phyloP scores from a whole-genome alignment of 2,113 vertebrate species.

The Redunca redunca region DNA sequence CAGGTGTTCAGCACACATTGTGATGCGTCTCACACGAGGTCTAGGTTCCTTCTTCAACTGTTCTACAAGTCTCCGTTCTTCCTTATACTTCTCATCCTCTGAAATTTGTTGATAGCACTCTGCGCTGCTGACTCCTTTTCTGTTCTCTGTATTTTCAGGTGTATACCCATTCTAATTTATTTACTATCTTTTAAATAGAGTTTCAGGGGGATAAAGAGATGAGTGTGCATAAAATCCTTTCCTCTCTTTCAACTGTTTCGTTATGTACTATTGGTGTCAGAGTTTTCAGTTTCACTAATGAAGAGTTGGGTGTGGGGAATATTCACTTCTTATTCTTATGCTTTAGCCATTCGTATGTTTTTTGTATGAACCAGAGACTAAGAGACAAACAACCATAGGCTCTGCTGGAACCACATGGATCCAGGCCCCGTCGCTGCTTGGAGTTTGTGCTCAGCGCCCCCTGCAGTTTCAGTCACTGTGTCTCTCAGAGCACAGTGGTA shows the following conservation, averaged over 20 bases:
- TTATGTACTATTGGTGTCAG: neutral
- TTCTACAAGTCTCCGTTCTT: neutral
- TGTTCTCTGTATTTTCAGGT: neutral
- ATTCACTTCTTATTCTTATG: neutral
- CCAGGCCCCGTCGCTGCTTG: rapidly evolving
- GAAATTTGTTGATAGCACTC: neutral
- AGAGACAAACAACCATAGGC: neutral
- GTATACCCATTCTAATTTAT: neutral
- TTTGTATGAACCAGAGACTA: neutral
- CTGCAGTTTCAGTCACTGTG: conserved; percentile 36
- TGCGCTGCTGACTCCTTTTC: neutral
- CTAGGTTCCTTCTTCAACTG: neutral
- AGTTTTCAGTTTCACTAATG: neutral
- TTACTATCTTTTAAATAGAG: neutral
- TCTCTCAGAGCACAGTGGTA: conserved; percentile 49
- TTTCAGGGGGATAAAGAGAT: neutral
- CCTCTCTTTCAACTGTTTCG: neutral
- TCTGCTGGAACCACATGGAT: neutral
- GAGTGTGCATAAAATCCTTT: neutral
- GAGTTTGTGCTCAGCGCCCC: conserved; percentile 22
- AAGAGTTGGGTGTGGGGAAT: neutral
- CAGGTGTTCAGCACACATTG: neutral
- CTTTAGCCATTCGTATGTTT: neutral
- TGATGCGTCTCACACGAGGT: neutral
- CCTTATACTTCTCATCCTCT: neutral